Evolutionary conservation across 2,797 vertebrate species (phyloP), one percentile per base, ranked within the genome.

Genomic region (Petrocephalus sullivani): DNA sequence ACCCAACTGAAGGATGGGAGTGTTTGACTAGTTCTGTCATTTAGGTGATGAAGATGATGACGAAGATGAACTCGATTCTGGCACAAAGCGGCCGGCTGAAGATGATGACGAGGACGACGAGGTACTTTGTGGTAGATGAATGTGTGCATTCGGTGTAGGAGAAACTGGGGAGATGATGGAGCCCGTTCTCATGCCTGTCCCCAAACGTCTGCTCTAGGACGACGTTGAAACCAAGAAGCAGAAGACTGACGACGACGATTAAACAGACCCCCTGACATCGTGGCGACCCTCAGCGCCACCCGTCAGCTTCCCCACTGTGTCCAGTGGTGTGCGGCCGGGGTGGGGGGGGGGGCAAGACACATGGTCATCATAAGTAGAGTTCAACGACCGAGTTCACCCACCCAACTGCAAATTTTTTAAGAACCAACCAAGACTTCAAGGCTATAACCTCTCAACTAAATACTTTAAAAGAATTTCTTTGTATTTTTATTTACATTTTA

Each of bases 401-500:
- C 91, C 90, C 89, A 90, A 93, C 92, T 92, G 91, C 92, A 94
- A 93, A 93, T 93, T 94, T 94, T 94, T 92, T 93, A 95, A 87
- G 93, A 94, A 94, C 90, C 93, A 94, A 93, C 94, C 94, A 94
- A 96, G 95, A 96, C 95, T 96, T 96, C 95, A 95, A 95, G 94
- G 95, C 95, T 96, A 95, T 96, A 95, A 94, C 95, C 95, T 96
- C 95, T 96, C 95, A 94, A 96, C 94, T 96, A 96, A 95, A 97
- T 96, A 96, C 95, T 97, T 97, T 96, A 96, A 94, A 96, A 97
- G 95, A 97, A 96, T 97, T 97, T 96, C 97, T 98, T 98, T 98
- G 97, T 98, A 97, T 98, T 98, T 98, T 98, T 97, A 97, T 98
- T 98, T 98, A 98, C 97, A 97, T 98, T 98, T 98, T 98, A 97